Evolutionary conservation across 2,113 vertebrate species (phyloP).

Genomic region (Gobius niger): DNA sequence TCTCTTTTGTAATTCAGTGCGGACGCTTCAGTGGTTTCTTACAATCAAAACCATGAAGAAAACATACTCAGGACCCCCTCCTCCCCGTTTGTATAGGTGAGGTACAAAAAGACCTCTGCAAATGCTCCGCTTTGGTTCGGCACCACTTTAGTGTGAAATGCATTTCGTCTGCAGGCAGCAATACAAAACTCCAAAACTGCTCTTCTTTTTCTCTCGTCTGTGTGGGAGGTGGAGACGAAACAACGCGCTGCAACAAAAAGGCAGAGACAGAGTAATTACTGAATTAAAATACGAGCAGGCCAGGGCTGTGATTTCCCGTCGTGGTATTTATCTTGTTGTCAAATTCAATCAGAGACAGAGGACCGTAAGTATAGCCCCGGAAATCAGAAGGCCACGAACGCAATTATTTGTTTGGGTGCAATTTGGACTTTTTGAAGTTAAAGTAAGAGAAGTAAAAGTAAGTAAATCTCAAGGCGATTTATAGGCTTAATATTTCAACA

Average conservation of each 20-base stretch:
- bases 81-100: slow-evolving; percentile 46
- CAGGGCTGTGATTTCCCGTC: slow-evolving; percentile 48
- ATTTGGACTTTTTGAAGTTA: not conserved
- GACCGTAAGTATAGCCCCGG: slow-evolving; percentile 7
- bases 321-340: slow-evolving; percentile 58
- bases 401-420: not conserved
- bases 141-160: slow-evolving; percentile 42
- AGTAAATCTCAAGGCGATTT: not conserved
- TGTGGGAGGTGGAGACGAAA: slow-evolving; percentile 24
- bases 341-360: slow-evolving; percentile 50
- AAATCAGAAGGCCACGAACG: slow-evolving; percentile 7
- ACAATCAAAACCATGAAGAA: slow-evolving; percentile 67
- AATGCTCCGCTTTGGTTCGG: slow-evolving; percentile 39
- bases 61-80: slow-evolving; percentile 53
- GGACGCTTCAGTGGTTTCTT: slow-evolving; percentile 75
- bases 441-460: not conserved
- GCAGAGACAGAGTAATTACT: slow-evolving; percentile 61
- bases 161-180: slow-evolving; percentile 27
- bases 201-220: slow-evolving; percentile 21
- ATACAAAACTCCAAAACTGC: slow-evolving; percentile 30
- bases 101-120: slow-evolving; percentile 44
- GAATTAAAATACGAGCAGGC: slow-evolving; percentile 54
- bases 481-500: not conserved
- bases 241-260: slow-evolving; percentile 42
- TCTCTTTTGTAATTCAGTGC: slow-evolving; percentile 70